Conservation (phyloP, 2,797 vertebrate genomes). For the Mus minutoides region DNA sequence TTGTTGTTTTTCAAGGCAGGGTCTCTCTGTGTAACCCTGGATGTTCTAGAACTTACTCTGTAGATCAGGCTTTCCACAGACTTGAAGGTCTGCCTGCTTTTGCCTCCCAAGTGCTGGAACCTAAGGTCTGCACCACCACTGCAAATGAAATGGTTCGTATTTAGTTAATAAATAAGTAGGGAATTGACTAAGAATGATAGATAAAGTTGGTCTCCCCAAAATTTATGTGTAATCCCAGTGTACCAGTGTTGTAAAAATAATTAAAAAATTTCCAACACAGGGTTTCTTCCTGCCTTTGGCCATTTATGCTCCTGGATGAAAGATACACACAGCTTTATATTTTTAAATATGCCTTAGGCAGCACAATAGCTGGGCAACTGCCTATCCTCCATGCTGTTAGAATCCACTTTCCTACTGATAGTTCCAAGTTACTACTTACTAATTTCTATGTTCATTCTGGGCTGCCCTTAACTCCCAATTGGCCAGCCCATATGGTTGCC, state of each 20-base stretch:
- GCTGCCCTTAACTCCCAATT: background rate
- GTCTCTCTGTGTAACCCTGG: background rate
- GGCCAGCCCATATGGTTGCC: background rate
- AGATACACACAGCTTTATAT: too few species aligned
- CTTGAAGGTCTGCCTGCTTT: background rate
- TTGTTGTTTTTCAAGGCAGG: background rate
- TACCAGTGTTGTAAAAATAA: background rate
- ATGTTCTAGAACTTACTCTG: background rate
- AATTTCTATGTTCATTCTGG: background rate
- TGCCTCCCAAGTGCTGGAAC: background rate
- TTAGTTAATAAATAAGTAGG: background rate
- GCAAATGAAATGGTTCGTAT: background rate
- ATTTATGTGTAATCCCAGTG: background rate
- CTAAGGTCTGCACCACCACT: background rate
- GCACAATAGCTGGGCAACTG: too few species aligned
- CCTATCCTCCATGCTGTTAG: too few species aligned
- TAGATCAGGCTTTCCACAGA: background rate
- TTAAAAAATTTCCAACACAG: too few species aligned
- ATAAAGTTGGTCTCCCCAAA: background rate
- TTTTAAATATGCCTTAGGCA: too few species aligned
- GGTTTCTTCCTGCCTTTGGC: too few species aligned
- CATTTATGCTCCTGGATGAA: too few species aligned
- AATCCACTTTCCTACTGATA: too few species aligned
- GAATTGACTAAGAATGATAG: background rate
- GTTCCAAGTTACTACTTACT: too few species aligned